A percentile compares a stretch with the other conserved stretches of the same genome.
These are phyloP conservation scores for Agrotis exclamationis DNA, from an alignment of 2,888 invertebrate species.

Conservation along the genomic window DNA sequence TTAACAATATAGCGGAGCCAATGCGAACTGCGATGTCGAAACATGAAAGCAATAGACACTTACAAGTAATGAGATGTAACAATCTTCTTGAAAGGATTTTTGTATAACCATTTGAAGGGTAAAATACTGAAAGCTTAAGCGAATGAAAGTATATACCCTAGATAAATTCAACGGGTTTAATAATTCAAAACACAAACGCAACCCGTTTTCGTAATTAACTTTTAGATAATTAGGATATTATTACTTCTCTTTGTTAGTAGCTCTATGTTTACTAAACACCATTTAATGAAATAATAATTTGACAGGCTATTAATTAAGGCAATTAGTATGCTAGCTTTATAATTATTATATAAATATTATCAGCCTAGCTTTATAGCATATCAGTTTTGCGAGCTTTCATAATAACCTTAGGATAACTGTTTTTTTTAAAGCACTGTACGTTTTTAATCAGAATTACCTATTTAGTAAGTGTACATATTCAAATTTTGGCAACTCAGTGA, in stretches of 20 bases:
- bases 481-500: too few species aligned
- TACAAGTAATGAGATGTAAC: conserved; percentile 44
- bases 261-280: conserved; percentile 35
- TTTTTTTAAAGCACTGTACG: too few species aligned
- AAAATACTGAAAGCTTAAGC: conserved; percentile 27
- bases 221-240: conserved; percentile 32
- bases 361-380: too few species aligned
- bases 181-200: conserved; percentile 38
- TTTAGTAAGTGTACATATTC: too few species aligned
- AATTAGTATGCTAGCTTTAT: conserved; percentile 28
- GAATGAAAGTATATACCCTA: conserved; percentile 19
- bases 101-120: conserved; percentile 26
- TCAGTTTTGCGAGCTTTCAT: too few species aligned
- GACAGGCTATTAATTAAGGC: conserved; percentile 39
- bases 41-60: conserved; percentile 38
- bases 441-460: too few species aligned
- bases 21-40: conserved; percentile 24
- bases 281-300: conserved; percentile 53
- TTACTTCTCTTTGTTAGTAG: conserved; percentile 31
- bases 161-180: conserved; percentile 36
- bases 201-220: conserved; percentile 40
- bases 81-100: conserved; percentile 48
- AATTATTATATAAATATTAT: too few species aligned
- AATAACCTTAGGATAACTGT: too few species aligned
- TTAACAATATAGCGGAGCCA: conserved; percentile 16